Evolutionary conservation across 2,797 vertebrate genomes (phyloP).

Genomic region (Tragelaphus eurycerus): DNA sequence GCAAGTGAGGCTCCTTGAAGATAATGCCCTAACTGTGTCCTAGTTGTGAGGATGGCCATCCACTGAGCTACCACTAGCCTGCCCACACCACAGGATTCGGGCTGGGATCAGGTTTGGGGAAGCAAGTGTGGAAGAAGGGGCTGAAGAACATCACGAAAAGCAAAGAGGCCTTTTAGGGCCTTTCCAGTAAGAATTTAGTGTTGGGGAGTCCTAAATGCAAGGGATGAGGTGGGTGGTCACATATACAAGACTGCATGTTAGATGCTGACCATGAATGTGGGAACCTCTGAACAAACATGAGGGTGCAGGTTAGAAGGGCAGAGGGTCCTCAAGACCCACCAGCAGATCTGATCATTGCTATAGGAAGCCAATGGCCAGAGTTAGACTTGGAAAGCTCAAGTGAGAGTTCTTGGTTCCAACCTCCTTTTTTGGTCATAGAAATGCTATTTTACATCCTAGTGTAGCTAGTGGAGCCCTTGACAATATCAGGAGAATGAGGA

Average conservation of each 20-base stretch:
- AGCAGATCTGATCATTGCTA: background rate
- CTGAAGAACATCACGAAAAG: background rate
- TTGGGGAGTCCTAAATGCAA: background rate
- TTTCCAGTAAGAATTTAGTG: background rate
- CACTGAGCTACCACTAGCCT: background rate
- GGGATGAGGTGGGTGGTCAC: background rate
- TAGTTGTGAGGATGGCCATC: background rate
- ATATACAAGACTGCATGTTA: background rate
- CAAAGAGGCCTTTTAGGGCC: background rate
- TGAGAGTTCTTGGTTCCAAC: background rate
- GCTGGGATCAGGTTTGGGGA: background rate
- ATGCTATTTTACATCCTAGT: background rate
- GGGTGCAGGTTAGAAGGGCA: background rate
- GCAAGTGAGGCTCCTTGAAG: background rate
- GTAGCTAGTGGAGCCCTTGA: background rate
- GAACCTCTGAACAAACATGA: background rate
- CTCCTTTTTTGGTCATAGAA: background rate
- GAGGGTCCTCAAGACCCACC: background rate
- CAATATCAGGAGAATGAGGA: background rate
- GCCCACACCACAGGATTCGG: background rate
- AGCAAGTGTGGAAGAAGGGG: background rate
- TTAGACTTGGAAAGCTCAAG: background rate
- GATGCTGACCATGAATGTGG: background rate
- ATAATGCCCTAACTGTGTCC: background rate
- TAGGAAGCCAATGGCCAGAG: background rate